Evolutionary conservation across 1,140 invertebrate species (phyloP), one percentile per base, ranked within the genome.

Genomic region (Phymastichus coffea): DNA sequence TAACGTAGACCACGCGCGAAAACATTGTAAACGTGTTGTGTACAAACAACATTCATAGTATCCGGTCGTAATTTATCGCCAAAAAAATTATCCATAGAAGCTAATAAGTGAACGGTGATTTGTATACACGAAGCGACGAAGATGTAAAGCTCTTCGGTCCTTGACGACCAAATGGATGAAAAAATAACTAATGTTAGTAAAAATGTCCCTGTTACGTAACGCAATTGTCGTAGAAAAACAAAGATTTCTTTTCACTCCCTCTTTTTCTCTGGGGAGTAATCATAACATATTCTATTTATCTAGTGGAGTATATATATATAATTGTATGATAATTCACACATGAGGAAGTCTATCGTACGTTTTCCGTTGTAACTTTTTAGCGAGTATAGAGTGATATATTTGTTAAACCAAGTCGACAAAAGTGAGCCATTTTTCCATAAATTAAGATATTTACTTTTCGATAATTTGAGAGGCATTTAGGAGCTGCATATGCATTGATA

Each of bases 281-380:
- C 38, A 23, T 48, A 40, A 23, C 26, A 41, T 30, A 49, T 49
- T 41, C 12, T 57, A 41, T 49, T 48, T 57, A 30, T 52, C 25
- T 14, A 25, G 41, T 52, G 46, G 40, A 59, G 9, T 3, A 53
- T 59, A 52, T 46, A 59, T 52, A 52, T 3, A 46, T 4, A 22
- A 48, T 22, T 46, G 10, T 46, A 37, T 46, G 38, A 46, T 7
- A 6, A 51, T n/a, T n/a, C 6, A 51, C 14, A 51, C 7, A 41
- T 41, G 26, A 28, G n/a, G 23, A 52, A 43, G n/a, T 52, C 23
- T 44, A 48, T 60, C n/a, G 23, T 44, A 38, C 17, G 47, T 55
- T 57, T 58, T 59, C 26, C 10, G 48, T 63, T 63, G 20, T 58
- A 57, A n/a, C 37, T 58, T 49, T 46, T 37, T 28, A 48, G 26